A percentile compares a stretch with the other conserved stretches of the same genome.
phyloP scores from a whole-genome alignment of 2,888 invertebrate species.

The Busseola fusca region DNA sequence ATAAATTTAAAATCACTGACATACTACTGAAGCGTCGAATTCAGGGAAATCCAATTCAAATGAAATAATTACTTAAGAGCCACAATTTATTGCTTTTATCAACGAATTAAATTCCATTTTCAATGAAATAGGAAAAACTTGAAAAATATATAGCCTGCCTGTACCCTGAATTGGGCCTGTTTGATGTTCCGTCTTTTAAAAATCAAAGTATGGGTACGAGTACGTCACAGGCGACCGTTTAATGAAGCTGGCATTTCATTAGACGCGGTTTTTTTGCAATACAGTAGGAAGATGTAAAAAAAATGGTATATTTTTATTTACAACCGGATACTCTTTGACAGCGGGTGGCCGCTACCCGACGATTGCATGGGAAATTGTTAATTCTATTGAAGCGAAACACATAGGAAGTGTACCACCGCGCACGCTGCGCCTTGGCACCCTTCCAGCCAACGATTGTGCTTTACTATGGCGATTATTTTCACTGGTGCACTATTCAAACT shows the following conservation, averaged over 20 bases:
- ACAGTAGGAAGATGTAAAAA: constrained; percentile 1
- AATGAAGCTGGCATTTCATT: constrained; percentile 12
- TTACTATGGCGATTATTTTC: constrained; percentile 83
- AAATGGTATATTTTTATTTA: constrained; percentile 37
- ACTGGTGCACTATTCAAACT: constrained; percentile 79
- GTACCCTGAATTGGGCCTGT: neutral
- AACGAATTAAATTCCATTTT: constrained; percentile 32
- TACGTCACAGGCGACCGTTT: neutral
- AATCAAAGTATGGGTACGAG: neutral
- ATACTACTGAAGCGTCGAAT: constrained; percentile 60
- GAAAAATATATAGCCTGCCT: neutral
- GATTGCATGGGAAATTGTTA: constrained; percentile 81
- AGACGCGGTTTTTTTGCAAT: neutral
- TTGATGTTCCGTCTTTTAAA: neutral
- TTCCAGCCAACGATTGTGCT: constrained; percentile 84
- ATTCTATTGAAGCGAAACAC: constrained; percentile 83
- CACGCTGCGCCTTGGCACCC: constrained; percentile 76
- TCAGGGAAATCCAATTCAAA: constrained; percentile 64
- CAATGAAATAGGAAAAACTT: constrained; percentile 6
- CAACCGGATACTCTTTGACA: constrained; percentile 66
- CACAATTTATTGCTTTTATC: constrained; percentile 58
- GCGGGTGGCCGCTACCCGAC: constrained; percentile 63
- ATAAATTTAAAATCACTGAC: constrained; percentile 62
- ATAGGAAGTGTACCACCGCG: constrained; percentile 77
- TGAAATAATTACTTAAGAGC: constrained; percentile 66